Conservation (phyloP, 2,888 invertebrate species). For the Lysandra bellargus region DNA sequence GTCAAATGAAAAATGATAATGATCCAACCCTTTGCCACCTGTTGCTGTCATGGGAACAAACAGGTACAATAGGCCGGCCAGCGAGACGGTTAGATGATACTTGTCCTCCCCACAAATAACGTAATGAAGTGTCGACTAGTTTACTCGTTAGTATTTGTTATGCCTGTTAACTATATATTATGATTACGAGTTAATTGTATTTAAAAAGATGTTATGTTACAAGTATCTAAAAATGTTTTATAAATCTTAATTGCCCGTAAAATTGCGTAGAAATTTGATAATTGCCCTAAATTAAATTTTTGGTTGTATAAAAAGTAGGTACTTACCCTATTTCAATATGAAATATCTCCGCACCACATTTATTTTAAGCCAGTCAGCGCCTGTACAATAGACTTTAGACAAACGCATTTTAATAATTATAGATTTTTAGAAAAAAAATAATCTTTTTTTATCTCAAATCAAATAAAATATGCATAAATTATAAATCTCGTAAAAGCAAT, state of each 20-base stretch:
- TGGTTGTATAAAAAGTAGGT: too few species aligned
- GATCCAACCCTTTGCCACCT: slow-evolving; percentile 39
- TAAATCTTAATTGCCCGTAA: too few species aligned
- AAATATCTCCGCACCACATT: too few species aligned
- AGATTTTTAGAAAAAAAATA: too few species aligned
- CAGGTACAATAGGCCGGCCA: slow-evolving; percentile 33
- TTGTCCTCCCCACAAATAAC: slow-evolving; percentile 4
- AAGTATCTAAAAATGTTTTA: too few species aligned
- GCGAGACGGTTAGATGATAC: slow-evolving; percentile 29
- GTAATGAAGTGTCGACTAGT: slow-evolving; percentile 3
- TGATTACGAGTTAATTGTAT: not conserved
- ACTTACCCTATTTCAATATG: too few species aligned
- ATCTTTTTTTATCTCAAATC: not conserved
- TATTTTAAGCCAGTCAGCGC: too few species aligned
- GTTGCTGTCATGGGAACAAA: slow-evolving; percentile 43
- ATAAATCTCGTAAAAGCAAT: slow-evolving; percentile 34
- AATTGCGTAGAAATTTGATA: too few species aligned
- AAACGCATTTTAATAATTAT: too few species aligned
- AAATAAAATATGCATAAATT: slow-evolving; percentile 34
- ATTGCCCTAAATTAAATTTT: too few species aligned
- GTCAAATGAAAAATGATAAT: slow-evolving; percentile 24
- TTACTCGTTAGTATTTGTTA: not conserved
- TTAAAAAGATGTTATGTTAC: too few species aligned
- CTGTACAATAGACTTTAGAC: too few species aligned
- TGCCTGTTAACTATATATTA: not conserved